These are phyloP conservation scores for Caenorhabditis elegans DNA, from an alignment of 1,140 invertebrate genomes.

Conservation along the genomic window WBcel235 BX284605.5:13153501-13154000, in stretches of 20 bases:
- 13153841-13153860: background rate
- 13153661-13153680: background rate
- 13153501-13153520: no score
- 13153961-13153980: background rate
- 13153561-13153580: conserved; percentile 14
- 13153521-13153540: no score
- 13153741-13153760: background rate
- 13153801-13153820: background rate
- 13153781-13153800: background rate
- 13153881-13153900: background rate
- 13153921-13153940: background rate
- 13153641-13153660: background rate
- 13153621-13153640: background rate
- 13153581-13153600: background rate
- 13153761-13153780: background rate
- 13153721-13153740: background rate
- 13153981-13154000: background rate
- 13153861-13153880: background rate
- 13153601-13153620: background rate
- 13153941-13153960: background rate
- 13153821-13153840: background rate
- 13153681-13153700: background rate
- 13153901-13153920: background rate
- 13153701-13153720: background rate
- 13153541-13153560: no score